Percentiles rank a stretch among this genome's conserved stretches.
phyloP scores from a whole-genome alignment of 2,888 invertebrate genomes.

The Rugalucina vietnamica region DNA sequence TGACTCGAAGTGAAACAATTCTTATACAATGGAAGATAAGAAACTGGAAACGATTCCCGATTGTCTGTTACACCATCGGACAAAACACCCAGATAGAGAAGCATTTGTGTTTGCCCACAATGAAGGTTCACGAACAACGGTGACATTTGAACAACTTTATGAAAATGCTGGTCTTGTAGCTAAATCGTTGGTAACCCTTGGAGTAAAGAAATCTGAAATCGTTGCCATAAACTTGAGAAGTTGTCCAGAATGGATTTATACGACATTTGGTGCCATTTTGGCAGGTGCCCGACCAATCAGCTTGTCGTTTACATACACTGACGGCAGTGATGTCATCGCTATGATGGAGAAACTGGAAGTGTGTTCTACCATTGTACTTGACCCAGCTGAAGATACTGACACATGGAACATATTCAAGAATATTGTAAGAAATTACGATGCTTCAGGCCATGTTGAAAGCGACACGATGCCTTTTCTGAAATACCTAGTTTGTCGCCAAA shows the following conservation, averaged over 20 bases:
- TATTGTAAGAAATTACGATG: not conserved
- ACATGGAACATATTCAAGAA: constrained; percentile 34
- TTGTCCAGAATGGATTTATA: not conserved
- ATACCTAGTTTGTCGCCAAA: constrained; percentile 17
- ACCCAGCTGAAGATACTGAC: constrained; percentile 21
- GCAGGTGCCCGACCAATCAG: not conserved
- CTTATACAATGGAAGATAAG: not conserved
- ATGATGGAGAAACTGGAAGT: not conserved
- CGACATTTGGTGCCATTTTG: not conserved
- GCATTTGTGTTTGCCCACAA: too few species aligned
- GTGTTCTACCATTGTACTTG: constrained; percentile 27
- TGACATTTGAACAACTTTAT: too few species aligned
- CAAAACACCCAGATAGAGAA: too few species aligned
- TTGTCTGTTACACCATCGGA: too few species aligned
- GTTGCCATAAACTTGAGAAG: not conserved
- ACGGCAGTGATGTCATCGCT: not conserved
- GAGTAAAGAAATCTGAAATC: not conserved
- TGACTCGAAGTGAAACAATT: too few species aligned
- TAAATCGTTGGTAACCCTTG: not conserved
- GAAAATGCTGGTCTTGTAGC: too few species aligned
- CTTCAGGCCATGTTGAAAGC: constrained; percentile 4
- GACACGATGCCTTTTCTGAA: constrained; percentile 28
- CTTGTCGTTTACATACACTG: not conserved
- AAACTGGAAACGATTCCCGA: too few species aligned
- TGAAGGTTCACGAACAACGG: too few species aligned